Evolutionary conservation across 2,113 vertebrate genomes (phyloP), one percentile per base, ranked within the genome.

Genomic region (Aphyosemion australe): DNA sequence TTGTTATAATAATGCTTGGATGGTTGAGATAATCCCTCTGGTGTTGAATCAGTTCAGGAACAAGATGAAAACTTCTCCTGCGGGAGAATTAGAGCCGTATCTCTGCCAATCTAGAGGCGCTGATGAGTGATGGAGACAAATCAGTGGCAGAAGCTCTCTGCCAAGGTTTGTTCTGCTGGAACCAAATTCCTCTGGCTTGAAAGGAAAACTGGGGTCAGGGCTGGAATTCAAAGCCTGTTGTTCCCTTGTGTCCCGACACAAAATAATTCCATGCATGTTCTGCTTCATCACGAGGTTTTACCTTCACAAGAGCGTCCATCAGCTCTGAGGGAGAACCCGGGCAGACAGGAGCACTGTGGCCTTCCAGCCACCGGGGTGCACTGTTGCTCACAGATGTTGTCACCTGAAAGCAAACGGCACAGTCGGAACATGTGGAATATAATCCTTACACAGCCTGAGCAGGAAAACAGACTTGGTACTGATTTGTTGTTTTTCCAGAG

Each of bases 231-330:
- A 5, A 19, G 13, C 8, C 8, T 6, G 12, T 49, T 80, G 20
- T 65, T 68, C 32, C 26, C n/a, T 13, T 61, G 11, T n/a, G 4
- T 43, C 41, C 59, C 59, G 51, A 45, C 32, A 41, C 20, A 18
- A 7, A 12, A 47, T 4, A 4, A 46, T 42, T 68, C 18, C 42
- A 64, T 39, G 49, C 12, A 34, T 56, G 63, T 52, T 65, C 51
- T 43, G 46, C 31, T 12, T 72, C 64, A 61, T 47, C 10, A 41
- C 8, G 4, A 8, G 5, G 15, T 62, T 58, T 76, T 12, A 94
- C 96, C 96, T 89, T 95, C 93, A 67, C 96, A 97, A 5, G 94
- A 94, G 65, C 72, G 65, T 1, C 90, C 93, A 1, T 97, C 94
- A 0, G 91, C 82, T 92, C 90, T 91, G 26, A 96, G 87, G 0